Evolutionary conservation across 2,888 invertebrate species (phyloP).

Genomic region (Lypha dubia): DNA sequence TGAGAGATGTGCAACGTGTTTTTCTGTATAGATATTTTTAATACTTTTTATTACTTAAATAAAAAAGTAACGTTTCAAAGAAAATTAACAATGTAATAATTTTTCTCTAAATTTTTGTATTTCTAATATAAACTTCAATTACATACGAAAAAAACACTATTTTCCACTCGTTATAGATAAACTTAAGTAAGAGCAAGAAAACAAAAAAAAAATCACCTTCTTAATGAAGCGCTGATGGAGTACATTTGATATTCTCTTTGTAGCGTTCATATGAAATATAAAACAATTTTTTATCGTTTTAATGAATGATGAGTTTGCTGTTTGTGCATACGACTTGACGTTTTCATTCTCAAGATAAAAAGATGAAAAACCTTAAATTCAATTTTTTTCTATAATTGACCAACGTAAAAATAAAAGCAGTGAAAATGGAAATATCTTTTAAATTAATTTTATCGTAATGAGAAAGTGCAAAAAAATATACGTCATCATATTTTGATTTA

Average conservation of each 20-base stretch:
- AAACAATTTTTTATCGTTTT: slow-evolving; percentile 9
- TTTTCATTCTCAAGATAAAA: slow-evolving; percentile 28
- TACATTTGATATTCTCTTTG: slow-evolving; percentile 29
- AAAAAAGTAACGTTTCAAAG: no score
- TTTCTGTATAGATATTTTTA: neutral
- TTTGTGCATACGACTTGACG: slow-evolving; percentile 1
- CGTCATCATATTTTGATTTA: slow-evolving; percentile 20
- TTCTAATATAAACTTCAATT: neutral
- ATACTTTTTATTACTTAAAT: no score
- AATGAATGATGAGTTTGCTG: slow-evolving; percentile 22
- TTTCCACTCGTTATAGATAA: neutral
- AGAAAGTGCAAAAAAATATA: slow-evolving; percentile 12
- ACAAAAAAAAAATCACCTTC: neutral
- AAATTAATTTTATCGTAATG: slow-evolving; percentile 22
- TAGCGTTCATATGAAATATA: neutral
- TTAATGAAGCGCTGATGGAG: slow-evolving; percentile 21
- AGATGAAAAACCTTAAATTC: slow-evolving; percentile 28
- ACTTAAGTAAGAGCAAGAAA: neutral
- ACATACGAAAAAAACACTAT: neutral
- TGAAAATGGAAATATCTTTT: neutral
- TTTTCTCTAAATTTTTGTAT: neutral
- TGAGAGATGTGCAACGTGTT: neutral
- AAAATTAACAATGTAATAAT: no score
- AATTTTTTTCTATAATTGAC: slow-evolving; percentile 28
- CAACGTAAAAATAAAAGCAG: slow-evolving; percentile 5